Evolutionary conservation across 2,888 invertebrate genomes (phyloP).

Genomic region (Idaea biselata): DNA sequence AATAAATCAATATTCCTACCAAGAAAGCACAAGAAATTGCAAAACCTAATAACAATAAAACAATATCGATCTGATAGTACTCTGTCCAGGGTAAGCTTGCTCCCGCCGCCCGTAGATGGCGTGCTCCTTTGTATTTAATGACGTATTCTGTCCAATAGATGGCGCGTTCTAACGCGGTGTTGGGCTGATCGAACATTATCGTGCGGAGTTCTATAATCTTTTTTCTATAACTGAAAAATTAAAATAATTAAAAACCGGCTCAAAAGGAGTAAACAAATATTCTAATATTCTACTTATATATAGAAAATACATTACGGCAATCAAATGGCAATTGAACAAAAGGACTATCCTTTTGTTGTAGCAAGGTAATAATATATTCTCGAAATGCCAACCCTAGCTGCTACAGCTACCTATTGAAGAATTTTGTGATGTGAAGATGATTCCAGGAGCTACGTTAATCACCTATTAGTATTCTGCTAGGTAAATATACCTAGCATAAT

Average conservation of each 20-base stretch:
- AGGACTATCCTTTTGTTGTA: too few species aligned
- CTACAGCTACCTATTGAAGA: too few species aligned
- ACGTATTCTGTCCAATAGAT: constrained; percentile 12
- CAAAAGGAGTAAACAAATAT: too few species aligned
- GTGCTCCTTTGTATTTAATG: neutral
- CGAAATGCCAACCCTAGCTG: too few species aligned
- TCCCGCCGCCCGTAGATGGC: constrained; percentile 4
- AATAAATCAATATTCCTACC: neutral
- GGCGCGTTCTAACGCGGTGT: constrained; percentile 7
- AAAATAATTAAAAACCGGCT: neutral
- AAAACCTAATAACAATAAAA: neutral
- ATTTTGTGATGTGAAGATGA: too few species aligned
- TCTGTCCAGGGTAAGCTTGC: constrained; percentile 6
- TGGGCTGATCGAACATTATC: constrained; percentile 7
- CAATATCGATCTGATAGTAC: constrained; percentile 1
- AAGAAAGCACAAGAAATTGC: neutral
- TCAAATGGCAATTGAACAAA: too few species aligned
- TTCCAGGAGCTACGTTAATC: too few species aligned
- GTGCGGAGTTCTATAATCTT: neutral
- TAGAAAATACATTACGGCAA: too few species aligned
- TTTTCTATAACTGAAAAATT: neutral
- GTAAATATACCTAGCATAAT: too few species aligned
- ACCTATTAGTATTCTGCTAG: too few species aligned
- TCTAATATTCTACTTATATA: too few species aligned
- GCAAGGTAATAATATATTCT: too few species aligned